Percentiles rank a stretch among this genome's conserved stretches.
These are phyloP conservation scores for Tipula unca DNA, from an alignment of 2,888 invertebrate species.

Conservation along the genomic window DNA sequence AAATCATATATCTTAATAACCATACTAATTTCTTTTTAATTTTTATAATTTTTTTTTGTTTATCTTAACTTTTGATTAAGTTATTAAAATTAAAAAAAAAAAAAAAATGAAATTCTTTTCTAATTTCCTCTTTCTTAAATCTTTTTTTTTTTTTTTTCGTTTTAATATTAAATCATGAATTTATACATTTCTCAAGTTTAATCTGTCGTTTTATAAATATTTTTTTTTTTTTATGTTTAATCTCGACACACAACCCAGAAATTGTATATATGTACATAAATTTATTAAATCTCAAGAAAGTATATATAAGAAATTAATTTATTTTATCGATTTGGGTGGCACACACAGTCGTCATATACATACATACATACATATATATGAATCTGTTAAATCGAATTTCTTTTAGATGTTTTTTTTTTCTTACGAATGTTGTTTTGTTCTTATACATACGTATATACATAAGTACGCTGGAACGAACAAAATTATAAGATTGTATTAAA, in stretches of 20 bases:
- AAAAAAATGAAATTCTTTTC: not conserved
- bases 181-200: not conserved
- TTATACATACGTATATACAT: not conserved
- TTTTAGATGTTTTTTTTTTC: not conserved
- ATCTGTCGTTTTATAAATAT: not conserved
- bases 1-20: not conserved
- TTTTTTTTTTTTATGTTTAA: not conserved
- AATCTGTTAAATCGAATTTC: not conserved
- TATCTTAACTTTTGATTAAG: conserved; percentile 4
- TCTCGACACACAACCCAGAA: not conserved
- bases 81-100: not conserved
- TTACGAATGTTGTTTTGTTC: not conserved
- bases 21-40: conserved; percentile 4
- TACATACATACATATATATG: not conserved
- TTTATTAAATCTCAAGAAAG: not conserved
- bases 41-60: not conserved
- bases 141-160: not conserved
- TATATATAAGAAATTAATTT: conserved; percentile 15
- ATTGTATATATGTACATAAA: not conserved
- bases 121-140: conserved; percentile 8
- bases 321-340: conserved; percentile 19
- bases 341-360: not conserved
- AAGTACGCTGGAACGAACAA: not conserved
- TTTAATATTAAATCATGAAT: not conserved
- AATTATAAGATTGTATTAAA: not conserved